Evolutionary conservation across 2,113 vertebrate species (phyloP), one percentile per base, ranked within the genome.

Genomic region (Turdus rufiventris): DNA sequence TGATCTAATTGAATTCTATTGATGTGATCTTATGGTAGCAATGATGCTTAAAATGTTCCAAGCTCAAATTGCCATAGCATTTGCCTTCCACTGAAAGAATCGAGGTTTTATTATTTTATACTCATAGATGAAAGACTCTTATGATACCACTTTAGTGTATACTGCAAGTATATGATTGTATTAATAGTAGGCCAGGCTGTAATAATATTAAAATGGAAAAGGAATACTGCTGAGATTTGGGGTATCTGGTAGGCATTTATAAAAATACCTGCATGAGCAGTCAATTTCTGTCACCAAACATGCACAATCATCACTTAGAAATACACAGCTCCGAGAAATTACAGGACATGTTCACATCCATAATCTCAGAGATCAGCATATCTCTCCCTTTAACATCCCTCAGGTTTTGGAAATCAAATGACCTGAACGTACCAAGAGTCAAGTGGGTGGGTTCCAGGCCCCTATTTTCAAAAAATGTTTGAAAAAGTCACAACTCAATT

Each of bases 1-100:
- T 60, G 57, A 89, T 77, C 77, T 79, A 88, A 89, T 94, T 91
- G 86, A 92, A 70, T 94, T 95, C 72, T 79, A 84, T 77, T 75
- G 90, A 94, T 93, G 91, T 14, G 3, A 66, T 88, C 89, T 91
- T 94, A 80, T 42, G 43, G 75, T 81, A 96, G 93, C 8, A 8
- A 89, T 60, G 84, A 95, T 73, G 66, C 84, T 94, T 91, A 85
- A 93, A 96, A 91, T 29, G 54, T 73, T 94, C 63, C 71, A 85
- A 87, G 29, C 82, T 90, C 50, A 70, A 95, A 95, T 68, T 89
- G 26, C 87, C 14, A 34, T 74, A 72, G 50, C 89, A 79, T 96
- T 93, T 92, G 68, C 66, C 91, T 94, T 89, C 88, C 54, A 89
- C 94, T 87, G 62, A 65, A 89, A 85, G 43, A 87, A 89, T 70